Percentiles rank a stretch among this genome's conserved stretches.
Evolutionary conservation across 2,888 invertebrate genomes (phyloP).

Genomic region (Junonia oenone): DNA sequence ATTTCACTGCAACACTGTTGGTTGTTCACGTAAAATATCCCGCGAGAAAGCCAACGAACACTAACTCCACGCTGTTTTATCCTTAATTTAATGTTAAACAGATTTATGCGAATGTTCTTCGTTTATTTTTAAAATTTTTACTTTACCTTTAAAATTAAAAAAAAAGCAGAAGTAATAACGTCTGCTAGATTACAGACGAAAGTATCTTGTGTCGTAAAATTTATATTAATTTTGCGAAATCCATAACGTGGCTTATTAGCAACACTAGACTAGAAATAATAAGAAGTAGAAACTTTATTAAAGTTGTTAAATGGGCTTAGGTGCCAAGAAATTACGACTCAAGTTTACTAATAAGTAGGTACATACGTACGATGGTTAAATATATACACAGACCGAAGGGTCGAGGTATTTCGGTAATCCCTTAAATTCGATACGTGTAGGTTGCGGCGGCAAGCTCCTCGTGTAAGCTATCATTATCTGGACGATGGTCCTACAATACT

Average conservation of each 20-base stretch:
- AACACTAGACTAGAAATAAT: no score
- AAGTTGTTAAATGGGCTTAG: not conserved
- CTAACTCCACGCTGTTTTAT: not conserved
- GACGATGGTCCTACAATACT: not conserved
- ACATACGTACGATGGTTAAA: not conserved
- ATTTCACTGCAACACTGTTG: not conserved
- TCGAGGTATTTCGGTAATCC: constrained; percentile 9
- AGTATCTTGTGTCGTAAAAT: not conserved
- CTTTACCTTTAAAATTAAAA: not conserved
- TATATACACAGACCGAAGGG: not conserved
- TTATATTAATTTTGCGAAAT: not conserved
- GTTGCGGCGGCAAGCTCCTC: not conserved
- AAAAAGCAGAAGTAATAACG: not conserved
- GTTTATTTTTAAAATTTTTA: not conserved
- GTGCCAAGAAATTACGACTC: no score
- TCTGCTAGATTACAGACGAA: not conserved
- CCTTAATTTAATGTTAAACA: not conserved
- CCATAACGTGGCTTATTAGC: not conserved
- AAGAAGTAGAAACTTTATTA: not conserved
- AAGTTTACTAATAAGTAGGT: no score
- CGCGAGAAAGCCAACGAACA: not conserved
- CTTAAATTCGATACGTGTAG: constrained; percentile 10
- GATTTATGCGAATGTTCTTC: not conserved
- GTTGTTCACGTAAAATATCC: not conserved
- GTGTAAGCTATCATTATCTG: constrained; percentile 3